Conservation (phyloP, 2,888 invertebrate species). For the Lasioglossum morio region DNA sequence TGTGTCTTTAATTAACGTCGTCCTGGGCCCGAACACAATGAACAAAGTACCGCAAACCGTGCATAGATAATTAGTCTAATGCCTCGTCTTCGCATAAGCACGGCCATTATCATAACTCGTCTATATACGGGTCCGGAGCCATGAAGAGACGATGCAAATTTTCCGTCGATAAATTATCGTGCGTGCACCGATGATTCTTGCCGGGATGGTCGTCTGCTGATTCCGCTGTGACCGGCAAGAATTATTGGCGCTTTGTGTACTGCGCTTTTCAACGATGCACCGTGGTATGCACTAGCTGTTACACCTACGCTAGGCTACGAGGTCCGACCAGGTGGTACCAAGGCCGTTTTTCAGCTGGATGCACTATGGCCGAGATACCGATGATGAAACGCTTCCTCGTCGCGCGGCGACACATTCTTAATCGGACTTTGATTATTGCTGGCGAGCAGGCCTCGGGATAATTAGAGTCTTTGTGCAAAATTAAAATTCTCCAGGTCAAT, state of each 20-base stretch:
- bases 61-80: constrained; percentile 67
- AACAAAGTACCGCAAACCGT: constrained; percentile 62
- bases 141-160: constrained; percentile 54
- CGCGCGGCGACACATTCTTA: neutral
- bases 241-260: constrained; percentile 13
- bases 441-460: neutral
- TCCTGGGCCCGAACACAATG: constrained; percentile 36
- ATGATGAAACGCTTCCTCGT: constrained; percentile 46
- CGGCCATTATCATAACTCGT: constrained; percentile 67
- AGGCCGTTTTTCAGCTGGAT: constrained; percentile 22
- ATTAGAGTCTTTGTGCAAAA: neutral
- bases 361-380: constrained; percentile 39
- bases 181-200: constrained; percentile 15
- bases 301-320: constrained; percentile 58
- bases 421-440: neutral
- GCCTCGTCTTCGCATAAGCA: constrained; percentile 58
- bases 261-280: constrained; percentile 27
- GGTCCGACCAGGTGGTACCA: constrained; percentile 39
- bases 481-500: neutral
- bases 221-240: neutral
- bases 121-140: constrained; percentile 37
- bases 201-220: neutral
- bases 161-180: constrained; percentile 66
- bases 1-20: constrained; percentile 57
- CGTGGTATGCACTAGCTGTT: constrained; percentile 35